Evolutionary conservation across 2,113 vertebrate genomes (phyloP).

Genomic region (Alaudala cheleensis): DNA sequence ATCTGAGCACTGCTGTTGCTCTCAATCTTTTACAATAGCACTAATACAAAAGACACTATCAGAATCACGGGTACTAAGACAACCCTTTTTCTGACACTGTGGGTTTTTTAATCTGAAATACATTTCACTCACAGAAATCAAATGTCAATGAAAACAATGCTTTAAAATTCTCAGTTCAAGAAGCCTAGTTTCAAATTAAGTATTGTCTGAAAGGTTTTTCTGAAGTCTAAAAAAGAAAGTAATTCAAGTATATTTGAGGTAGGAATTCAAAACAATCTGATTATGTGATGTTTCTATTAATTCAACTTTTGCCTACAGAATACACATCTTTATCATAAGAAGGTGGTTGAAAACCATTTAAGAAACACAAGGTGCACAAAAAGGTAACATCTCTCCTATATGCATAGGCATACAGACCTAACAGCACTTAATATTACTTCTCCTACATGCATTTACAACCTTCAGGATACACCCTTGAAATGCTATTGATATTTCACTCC

Average conservation of each 20-base stretch:
- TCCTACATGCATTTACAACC: background rate
- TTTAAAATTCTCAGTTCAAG: constrained; percentile 23
- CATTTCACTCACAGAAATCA: background rate
- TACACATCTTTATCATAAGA: background rate
- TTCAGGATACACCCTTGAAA: background rate
- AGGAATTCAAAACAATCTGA: constrained; percentile 11
- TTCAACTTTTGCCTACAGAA: background rate
- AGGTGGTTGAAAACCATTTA: background rate
- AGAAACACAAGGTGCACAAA: background rate
- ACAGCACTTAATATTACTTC: background rate
- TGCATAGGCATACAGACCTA: background rate
- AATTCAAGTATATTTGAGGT: background rate
- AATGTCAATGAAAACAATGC: background rate
- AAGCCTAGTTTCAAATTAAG: background rate
- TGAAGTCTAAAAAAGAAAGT: background rate
- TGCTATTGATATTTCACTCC: background rate
- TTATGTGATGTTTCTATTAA: background rate
- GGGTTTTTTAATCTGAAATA: background rate
- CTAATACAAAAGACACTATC: background rate
- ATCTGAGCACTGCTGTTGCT: background rate
- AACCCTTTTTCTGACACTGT: background rate
- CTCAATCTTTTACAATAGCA: background rate
- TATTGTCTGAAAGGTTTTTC: constrained; percentile 11
- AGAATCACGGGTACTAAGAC: background rate
- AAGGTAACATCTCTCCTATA: background rate